These are phyloP conservation scores for Scomber scombrus DNA, from an alignment of 2,113 vertebrate species.

Conservation along the genomic window DNA sequence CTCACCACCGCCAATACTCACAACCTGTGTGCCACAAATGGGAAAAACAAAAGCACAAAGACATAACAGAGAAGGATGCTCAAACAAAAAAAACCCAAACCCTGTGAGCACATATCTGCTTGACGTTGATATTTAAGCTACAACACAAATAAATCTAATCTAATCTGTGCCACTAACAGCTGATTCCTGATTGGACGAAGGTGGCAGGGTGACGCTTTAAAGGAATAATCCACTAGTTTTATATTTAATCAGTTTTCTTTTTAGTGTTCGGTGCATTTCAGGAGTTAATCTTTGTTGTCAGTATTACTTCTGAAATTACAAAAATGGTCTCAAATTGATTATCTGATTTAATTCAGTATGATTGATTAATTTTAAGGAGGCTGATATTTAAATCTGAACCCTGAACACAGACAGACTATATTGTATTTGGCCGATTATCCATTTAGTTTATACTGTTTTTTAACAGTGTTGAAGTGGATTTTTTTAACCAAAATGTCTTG, in stretches of 20 bases:
- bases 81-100: too few relatives aligned
- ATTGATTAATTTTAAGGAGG: background rate
- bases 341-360: too few relatives aligned
- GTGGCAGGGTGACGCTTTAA: slow-evolving; percentile 4
- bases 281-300: background rate
- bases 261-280: background rate
- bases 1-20: background rate
- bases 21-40: background rate
- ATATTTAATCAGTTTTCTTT: too few relatives aligned
- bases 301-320: too few relatives aligned
- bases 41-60: slow-evolving; percentile 40
- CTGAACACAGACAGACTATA: too few relatives aligned
- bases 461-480: background rate
- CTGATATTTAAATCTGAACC: background rate
- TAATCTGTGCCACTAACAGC: slow-evolving; percentile 40
- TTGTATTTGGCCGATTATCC: too few relatives aligned
- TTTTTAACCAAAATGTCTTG: background rate
- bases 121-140: slow-evolving; percentile 24
- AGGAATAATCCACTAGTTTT: slow-evolving; percentile 6
- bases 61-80: background rate
- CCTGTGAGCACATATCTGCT: slow-evolving; percentile 1
- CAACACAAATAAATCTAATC: background rate
- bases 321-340: too few relatives aligned
- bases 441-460: too few relatives aligned
- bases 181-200: slow-evolving; percentile 10